Evolutionary conservation across 2,888 invertebrate genomes (phyloP).

Genomic region (Phalera bucephala): DNA sequence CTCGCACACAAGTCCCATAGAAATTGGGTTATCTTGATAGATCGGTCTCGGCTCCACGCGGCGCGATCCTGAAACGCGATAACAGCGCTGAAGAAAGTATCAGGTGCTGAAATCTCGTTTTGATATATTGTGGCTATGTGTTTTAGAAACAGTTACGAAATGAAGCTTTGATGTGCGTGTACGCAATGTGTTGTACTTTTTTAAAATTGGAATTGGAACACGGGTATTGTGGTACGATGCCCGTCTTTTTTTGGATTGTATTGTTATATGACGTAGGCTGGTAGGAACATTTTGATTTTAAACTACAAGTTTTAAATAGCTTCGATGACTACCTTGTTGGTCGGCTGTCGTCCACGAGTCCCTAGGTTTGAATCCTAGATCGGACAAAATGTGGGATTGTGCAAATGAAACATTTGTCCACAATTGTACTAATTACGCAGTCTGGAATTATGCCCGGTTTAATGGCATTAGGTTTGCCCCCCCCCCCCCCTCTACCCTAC

Average conservation of each 20-base stretch:
- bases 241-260: not conserved
- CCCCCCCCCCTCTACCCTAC: too few species aligned
- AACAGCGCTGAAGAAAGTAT: constrained; percentile 34
- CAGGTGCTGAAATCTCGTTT: constrained; percentile 29
- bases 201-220: not conserved
- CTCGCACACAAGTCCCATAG: constrained; percentile 58
- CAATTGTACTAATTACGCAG: too few species aligned
- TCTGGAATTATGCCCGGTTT: too few species aligned
- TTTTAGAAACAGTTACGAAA: constrained; percentile 10
- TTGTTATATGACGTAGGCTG: too few species aligned
- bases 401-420: too few species aligned
- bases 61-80: constrained; percentile 47
- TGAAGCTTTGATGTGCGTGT: not conserved
- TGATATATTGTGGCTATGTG: constrained; percentile 15
- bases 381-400: too few species aligned
- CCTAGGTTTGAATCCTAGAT: too few species aligned
- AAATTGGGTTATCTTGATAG: constrained; percentile 79
- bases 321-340: too few species aligned
- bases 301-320: too few species aligned
- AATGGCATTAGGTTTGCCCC: too few species aligned
- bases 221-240: not conserved
- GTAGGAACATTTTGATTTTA: too few species aligned
- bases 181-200: not conserved
- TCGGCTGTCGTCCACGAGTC: too few species aligned
- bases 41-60: constrained; percentile 49